phyloP scores from a whole-genome alignment of 2,113 vertebrate species.

The Etheostoma spectabile region DNA sequence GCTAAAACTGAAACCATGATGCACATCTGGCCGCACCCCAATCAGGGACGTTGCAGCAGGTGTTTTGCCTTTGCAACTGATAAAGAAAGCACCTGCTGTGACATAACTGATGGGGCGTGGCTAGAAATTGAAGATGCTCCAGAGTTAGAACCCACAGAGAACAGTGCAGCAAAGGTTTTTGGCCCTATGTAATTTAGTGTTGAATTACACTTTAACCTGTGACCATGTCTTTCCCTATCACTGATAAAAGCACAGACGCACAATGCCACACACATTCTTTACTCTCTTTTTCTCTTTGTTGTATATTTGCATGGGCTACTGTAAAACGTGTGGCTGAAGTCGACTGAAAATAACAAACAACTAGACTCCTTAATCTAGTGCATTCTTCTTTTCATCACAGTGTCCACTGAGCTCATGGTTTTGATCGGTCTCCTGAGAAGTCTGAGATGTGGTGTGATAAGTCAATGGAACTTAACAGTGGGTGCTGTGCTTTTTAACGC shows the following conservation, averaged over 20 bases:
- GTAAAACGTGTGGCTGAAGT: constrained; percentile 26
- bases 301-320: constrained; percentile 31
- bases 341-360: constrained; percentile 37
- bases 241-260: constrained; percentile 69
- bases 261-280: constrained; percentile 8
- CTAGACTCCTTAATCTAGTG: constrained; percentile 32
- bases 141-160: constrained; percentile 6
- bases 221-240: constrained; percentile 55
- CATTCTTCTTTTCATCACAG: constrained; percentile 17
- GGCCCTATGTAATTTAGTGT: constrained; percentile 25
- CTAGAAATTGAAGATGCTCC: background rate
- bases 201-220: constrained; percentile 55
- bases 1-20: constrained; percentile 23
- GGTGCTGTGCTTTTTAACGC: constrained; percentile 52
- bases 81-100: constrained; percentile 42
- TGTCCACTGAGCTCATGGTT: constrained; percentile 20
- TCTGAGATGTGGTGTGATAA: constrained; percentile 18
- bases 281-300: constrained; percentile 21
- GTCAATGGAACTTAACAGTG: constrained; percentile 27
- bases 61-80: constrained; percentile 29
- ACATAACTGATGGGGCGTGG: constrained; percentile 5
- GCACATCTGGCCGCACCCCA: background rate
- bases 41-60: constrained; percentile 38
- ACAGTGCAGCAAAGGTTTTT: constrained; percentile 5
- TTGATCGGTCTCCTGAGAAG: constrained; percentile 23